phyloP scores from a whole-genome alignment of 2,113 vertebrate species.

The Macroglossus sobrinus region DNA sequence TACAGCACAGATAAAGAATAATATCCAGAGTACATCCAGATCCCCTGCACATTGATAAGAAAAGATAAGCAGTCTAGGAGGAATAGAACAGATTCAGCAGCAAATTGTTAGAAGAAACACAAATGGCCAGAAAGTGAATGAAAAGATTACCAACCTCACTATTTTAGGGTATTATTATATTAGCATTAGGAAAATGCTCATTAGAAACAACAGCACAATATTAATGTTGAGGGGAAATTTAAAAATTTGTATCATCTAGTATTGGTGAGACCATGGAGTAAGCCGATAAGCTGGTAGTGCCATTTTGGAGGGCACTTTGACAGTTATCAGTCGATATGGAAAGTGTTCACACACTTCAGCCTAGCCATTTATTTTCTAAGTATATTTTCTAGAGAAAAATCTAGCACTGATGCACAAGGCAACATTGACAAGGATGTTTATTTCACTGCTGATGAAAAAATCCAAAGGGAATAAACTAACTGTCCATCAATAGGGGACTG shows the following conservation, averaged over 20 bases:
- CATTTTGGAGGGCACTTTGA: not conserved
- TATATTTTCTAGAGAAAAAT: not conserved
- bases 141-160: not conserved
- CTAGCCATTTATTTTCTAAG: not conserved
- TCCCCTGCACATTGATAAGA: not conserved
- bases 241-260: not conserved
- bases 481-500: not conserved
- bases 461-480: not conserved
- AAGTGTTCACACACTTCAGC: not conserved
- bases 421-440: fast-evolving
- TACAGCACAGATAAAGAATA: not conserved
- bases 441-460: not conserved
- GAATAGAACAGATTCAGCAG: not conserved
- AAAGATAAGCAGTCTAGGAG: not conserved
- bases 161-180: not conserved
- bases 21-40: not conserved
- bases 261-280: not conserved
- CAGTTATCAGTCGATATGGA: too few species aligned
- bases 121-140: not conserved
- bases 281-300: not conserved
- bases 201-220: fast-evolving
- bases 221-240: not conserved
- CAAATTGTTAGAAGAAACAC: not conserved
- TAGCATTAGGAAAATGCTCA: not conserved
- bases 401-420: not conserved